phyloP scores from a whole-genome alignment of 2,797 vertebrate genomes.

The Tachyglossus aculeatus region DNA sequence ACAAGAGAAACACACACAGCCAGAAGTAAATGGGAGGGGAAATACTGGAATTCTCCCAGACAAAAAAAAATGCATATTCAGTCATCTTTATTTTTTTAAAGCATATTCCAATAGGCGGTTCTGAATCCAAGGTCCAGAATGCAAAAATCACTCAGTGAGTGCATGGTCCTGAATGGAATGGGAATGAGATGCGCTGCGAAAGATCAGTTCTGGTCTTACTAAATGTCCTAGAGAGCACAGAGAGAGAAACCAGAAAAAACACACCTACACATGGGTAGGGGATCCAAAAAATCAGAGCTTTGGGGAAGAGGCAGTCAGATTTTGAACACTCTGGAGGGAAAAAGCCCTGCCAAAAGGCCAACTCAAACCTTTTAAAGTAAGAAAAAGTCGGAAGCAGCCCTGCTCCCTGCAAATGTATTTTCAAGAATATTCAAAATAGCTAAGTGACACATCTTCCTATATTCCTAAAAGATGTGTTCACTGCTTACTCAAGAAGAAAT shows the following conservation, averaged over 20 bases:
- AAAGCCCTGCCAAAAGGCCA: slow-evolving; percentile 45
- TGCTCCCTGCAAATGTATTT: slow-evolving; percentile 63
- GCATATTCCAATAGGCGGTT: slow-evolving; percentile 29
- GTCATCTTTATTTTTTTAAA: slow-evolving; percentile 32
- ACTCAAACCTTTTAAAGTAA: slow-evolving; percentile 64
- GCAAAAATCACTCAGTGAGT: slow-evolving; percentile 32
- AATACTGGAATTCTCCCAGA: slow-evolving; percentile 27
- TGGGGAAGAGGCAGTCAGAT: not conserved
- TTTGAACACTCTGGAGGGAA: slow-evolving; percentile 26
- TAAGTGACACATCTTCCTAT: slow-evolving; percentile 66
- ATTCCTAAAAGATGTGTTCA: slow-evolving; percentile 64
- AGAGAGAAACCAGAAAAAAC: slow-evolving; percentile 17
- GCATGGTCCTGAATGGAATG: slow-evolving; percentile 36
- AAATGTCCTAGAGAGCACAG: slow-evolving; percentile 10
- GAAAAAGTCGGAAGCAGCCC: slow-evolving; percentile 63
- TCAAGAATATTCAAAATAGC: slow-evolving; percentile 65
- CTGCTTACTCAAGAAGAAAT: too few relatives aligned
- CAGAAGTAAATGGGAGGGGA: slow-evolving; percentile 1
- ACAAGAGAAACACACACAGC: not conserved
- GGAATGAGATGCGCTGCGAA: slow-evolving; percentile 50
- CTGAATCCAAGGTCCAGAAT: slow-evolving; percentile 40
- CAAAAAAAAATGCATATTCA: slow-evolving; percentile 44
- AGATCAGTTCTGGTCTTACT: slow-evolving; percentile 11
- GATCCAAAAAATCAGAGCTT: slow-evolving; percentile 17
- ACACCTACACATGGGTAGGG: not conserved